Evolutionary conservation across 1,140 invertebrate genomes (phyloP).

Genomic region (Halotydeus destructor): DNA sequence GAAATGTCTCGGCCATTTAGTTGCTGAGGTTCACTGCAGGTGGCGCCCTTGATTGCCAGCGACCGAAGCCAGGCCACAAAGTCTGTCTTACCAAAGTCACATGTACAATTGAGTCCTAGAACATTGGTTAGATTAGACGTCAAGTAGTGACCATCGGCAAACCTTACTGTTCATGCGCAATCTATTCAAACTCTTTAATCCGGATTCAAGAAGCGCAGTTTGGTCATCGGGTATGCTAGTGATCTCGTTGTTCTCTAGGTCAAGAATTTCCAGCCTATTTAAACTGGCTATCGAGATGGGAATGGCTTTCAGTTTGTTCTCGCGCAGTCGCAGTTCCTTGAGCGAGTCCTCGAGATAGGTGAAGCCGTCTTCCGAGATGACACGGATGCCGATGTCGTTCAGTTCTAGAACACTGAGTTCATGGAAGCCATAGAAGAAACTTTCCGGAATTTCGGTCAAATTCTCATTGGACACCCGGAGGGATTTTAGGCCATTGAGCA

Average conservation of each 20-base stretch:
- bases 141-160: not conserved
- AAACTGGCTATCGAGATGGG: constrained; percentile 8
- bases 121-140: too few relatives aligned
- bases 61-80: constrained; percentile 12
- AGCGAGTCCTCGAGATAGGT: constrained; percentile 12
- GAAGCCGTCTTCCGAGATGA: constrained; percentile 9
- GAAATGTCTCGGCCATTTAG: constrained; percentile 9
- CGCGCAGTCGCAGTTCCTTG: constrained; percentile 4
- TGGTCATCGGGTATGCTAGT: constrained; percentile 5
- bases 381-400: constrained; percentile 9
- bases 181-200: constrained; percentile 9
- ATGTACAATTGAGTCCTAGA: constrained; percentile 11
- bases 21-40: constrained; percentile 1
- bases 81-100: constrained; percentile 12
- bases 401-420: constrained; percentile 7
- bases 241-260: constrained; percentile 10
- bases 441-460: constrained; percentile 6
- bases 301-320: constrained; percentile 10
- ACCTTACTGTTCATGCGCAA: constrained; percentile 10
- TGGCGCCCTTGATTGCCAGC: constrained; percentile 12
- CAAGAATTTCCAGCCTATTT: constrained; percentile 11
- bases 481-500: constrained; percentile 1
- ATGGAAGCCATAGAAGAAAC: constrained; percentile 11
- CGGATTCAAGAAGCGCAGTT: not conserved
- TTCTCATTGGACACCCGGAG: constrained; percentile 12